Conservation (phyloP, 2,888 invertebrate species). For the Phyto melanocephala region DNA sequence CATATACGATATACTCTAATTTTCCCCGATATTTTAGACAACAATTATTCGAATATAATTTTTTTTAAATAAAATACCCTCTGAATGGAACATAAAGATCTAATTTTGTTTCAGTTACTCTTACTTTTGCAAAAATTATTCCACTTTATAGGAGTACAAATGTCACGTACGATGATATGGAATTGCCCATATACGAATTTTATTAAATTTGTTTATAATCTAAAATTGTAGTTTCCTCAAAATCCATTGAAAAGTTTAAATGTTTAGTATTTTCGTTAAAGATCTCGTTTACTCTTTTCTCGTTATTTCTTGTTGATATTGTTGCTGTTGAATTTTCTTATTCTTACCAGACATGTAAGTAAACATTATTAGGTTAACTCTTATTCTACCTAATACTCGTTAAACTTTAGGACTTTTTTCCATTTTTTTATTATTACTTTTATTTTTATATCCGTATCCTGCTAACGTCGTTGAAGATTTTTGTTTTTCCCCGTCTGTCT, state of each 20-base stretch:
- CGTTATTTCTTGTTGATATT: background rate
- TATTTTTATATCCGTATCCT: background rate
- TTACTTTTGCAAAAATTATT: too few relatives aligned
- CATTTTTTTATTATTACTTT: background rate
- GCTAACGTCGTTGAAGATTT: constrained; percentile 5
- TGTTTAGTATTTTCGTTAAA: constrained; percentile 28
- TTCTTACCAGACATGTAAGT: constrained; percentile 55
- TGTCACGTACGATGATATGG: too few relatives aligned
- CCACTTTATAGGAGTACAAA: too few relatives aligned
- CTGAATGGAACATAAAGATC: too few relatives aligned
- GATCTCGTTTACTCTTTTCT: constrained; percentile 21
- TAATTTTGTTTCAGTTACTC: too few relatives aligned
- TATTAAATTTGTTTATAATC: too few relatives aligned
- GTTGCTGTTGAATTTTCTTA: background rate
- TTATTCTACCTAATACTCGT: constrained; percentile 43
- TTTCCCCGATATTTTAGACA: too few relatives aligned
- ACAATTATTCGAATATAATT: too few relatives aligned
- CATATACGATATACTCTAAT: too few relatives aligned
- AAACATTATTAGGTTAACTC: constrained; percentile 52
- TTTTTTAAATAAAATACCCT: too few relatives aligned
- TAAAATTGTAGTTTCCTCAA: constrained; percentile 20
- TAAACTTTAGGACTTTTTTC: constrained; percentile 39
- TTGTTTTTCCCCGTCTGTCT: background rate
- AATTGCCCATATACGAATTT: too few relatives aligned
- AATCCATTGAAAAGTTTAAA: constrained; percentile 30